Evolutionary conservation across 2,113 vertebrate species (phyloP).

Genomic region (Dolichotis patagonum): DNA sequence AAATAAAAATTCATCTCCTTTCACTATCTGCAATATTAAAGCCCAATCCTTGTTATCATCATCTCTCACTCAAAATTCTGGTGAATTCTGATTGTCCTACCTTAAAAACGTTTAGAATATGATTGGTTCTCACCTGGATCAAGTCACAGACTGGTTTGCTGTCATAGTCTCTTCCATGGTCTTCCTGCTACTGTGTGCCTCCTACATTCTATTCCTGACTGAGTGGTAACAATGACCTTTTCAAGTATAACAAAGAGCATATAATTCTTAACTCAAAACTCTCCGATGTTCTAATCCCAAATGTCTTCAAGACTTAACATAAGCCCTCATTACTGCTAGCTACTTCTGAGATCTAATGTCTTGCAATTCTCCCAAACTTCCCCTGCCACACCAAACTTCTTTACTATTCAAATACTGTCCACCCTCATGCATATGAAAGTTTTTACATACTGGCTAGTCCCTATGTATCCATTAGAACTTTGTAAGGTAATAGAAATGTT

Average conservation of each 20-base stretch:
- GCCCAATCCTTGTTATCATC: background rate
- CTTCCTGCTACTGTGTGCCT: background rate
- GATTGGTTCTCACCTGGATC: background rate
- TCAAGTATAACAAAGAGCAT: background rate
- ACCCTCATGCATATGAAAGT: background rate
- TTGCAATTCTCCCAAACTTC: background rate
- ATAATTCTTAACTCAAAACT: background rate
- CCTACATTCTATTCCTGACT: background rate
- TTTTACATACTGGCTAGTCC: background rate
- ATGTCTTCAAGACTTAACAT: background rate
- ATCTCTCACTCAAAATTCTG: background rate
- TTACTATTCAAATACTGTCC: background rate
- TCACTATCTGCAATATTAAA: background rate
- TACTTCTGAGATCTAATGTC: background rate
- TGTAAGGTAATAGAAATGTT: background rate
- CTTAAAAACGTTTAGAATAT: background rate
- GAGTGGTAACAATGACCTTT: background rate
- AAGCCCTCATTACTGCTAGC: background rate
- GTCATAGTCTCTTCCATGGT: background rate
- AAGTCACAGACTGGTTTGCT: background rate
- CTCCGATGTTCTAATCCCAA: background rate
- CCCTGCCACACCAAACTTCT: background rate
- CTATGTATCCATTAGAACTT: background rate
- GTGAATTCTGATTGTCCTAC: background rate
- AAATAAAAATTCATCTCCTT: background rate